Evolutionary conservation across 1,140 invertebrate genomes (phyloP).

Genomic region (Hormaphis cornu): DNA sequence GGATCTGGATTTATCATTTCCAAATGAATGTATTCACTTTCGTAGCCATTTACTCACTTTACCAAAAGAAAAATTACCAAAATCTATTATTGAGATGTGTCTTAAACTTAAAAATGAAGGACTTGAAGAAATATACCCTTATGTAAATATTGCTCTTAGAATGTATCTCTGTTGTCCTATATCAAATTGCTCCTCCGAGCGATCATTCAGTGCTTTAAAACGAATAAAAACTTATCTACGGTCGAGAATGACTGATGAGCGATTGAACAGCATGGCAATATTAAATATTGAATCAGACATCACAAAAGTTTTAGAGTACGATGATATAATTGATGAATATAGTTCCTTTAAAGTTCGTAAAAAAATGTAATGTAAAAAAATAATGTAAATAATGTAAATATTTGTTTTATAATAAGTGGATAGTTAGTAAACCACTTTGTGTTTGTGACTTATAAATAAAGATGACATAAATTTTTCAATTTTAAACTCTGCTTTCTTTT

Average conservation of each 20-base stretch:
- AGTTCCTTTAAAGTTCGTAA: neutral
- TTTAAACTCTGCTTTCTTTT: neutral
- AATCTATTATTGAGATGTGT: neutral
- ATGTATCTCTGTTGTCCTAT: neutral
- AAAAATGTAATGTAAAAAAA: conserved; percentile 17
- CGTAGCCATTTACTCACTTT: neutral
- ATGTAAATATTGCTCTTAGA: neutral
- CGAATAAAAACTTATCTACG: conserved; percentile 30
- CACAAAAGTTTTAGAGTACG: neutral
- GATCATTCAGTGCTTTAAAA: conserved; percentile 34
- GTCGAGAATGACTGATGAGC: neutral
- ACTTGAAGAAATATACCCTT: neutral
- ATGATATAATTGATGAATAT: conserved; percentile 23
- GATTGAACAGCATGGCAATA: conserved; percentile 19
- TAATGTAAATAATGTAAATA: neutral
- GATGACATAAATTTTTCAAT: neutral
- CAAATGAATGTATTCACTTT: conserved; percentile 1
- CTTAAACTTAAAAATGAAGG: neutral
- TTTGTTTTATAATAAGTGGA: neutral
- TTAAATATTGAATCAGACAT: neutral
- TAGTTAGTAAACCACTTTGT: neutral
- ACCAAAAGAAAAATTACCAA: neutral
- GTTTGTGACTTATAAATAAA: neutral
- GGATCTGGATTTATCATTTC: conserved; percentile 8
- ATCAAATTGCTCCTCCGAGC: conserved; percentile 29